These are phyloP conservation scores for Eledona agricola DNA, from an alignment of 2,888 invertebrate genomes.

Conservation along the genomic window DNA sequence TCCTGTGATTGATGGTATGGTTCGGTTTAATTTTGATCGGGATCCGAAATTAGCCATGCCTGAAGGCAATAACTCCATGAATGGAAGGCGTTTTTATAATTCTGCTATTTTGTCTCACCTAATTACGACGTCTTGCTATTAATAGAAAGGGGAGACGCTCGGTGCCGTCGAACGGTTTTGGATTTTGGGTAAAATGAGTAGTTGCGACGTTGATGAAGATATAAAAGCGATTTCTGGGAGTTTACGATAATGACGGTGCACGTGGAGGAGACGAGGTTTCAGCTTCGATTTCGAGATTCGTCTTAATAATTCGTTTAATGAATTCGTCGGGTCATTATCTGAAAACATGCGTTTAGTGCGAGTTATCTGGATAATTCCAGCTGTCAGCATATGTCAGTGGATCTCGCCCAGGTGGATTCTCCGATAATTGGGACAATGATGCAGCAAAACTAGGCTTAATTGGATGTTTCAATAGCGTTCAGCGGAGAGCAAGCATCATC, in stretches of 20 bases:
- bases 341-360: slow-evolving; percentile 23
- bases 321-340: slow-evolving; percentile 16
- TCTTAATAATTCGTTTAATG: slow-evolving; percentile 11
- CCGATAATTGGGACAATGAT: slow-evolving; percentile 49
- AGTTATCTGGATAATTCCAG: slow-evolving; percentile 28
- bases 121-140: slow-evolving; percentile 27
- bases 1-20: slow-evolving; percentile 56
- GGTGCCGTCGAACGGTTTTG: slow-evolving; percentile 19
- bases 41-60: slow-evolving; percentile 56
- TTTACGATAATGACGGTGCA: slow-evolving; percentile 37
- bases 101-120: slow-evolving; percentile 34
- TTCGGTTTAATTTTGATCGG: slow-evolving; percentile 52
- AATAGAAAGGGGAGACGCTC: slow-evolving; percentile 28
- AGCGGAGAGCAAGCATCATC: slow-evolving; percentile 48
- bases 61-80: slow-evolving; percentile 52
- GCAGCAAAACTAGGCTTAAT: slow-evolving; percentile 49
- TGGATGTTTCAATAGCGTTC: slow-evolving; percentile 49
- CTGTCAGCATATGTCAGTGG: slow-evolving; percentile 37
- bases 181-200: slow-evolving; percentile 34
- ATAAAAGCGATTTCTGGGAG: slow-evolving; percentile 37
- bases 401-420: slow-evolving; percentile 35
- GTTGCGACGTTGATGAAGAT: slow-evolving; percentile 38
- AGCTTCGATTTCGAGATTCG: slow-evolving; percentile 2
- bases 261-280: not conserved
- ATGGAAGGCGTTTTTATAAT: slow-evolving; percentile 37